Evolutionary conservation across 2,113 vertebrate species (phyloP).

Genomic region (Macroglossus sobrinus): DNA sequence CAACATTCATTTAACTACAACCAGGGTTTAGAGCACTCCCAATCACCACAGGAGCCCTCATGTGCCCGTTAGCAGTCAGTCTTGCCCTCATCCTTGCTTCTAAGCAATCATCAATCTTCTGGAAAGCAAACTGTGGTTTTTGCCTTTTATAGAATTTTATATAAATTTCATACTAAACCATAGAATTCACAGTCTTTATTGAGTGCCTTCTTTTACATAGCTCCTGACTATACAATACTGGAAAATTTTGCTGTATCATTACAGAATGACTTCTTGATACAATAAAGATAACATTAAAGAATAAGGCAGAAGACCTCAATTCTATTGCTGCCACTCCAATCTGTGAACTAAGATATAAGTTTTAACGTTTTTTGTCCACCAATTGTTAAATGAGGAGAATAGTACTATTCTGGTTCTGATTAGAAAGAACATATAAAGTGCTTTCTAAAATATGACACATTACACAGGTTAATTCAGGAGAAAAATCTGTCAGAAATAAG

Average conservation of each 20-base stretch:
- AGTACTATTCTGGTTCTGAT: not conserved
- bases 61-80: not conserved
- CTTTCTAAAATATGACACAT: not conserved
- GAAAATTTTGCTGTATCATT: not conserved
- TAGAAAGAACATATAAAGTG: not conserved
- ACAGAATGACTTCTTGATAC: not conserved
- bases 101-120: not conserved
- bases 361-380: not conserved
- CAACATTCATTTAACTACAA: not conserved
- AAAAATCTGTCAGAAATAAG: not conserved
- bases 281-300: not conserved
- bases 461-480: not conserved
- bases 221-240: not conserved
- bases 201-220: not conserved
- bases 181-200: not conserved
- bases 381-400: not conserved
- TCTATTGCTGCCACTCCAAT: not conserved
- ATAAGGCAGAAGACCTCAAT: not conserved
- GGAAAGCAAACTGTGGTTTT: not conserved
- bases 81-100: not conserved
- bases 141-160: not conserved
- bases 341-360: not conserved
- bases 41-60: fast-evolving
- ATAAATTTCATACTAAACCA: not conserved
- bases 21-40: not conserved